Conservation (phyloP, 2,113 vertebrate species). For the Chaetura pelagica region DNA sequence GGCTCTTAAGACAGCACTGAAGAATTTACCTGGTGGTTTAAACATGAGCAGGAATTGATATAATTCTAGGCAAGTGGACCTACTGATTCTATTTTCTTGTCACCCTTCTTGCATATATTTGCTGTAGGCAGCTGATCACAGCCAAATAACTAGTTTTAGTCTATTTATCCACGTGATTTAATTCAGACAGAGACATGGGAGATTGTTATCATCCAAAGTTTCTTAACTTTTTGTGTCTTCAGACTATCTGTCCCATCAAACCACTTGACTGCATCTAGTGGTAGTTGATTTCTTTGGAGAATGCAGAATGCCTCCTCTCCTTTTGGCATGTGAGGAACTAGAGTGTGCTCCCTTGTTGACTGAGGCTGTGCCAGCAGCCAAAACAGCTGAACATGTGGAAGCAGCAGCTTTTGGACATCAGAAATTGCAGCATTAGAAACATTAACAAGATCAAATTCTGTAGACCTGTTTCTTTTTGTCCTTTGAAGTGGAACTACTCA, state of each 20-base stretch:
- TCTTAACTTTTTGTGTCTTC: neutral
- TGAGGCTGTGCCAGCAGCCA: constrained; percentile 66
- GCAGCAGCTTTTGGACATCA: constrained; percentile 60
- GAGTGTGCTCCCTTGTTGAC: constrained; percentile 8
- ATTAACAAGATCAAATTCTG: constrained; percentile 66
- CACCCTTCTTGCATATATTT: fast-evolving
- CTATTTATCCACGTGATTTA: neutral
- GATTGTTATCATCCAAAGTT: neutral
- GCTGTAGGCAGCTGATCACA: neutral
- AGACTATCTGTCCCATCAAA: neutral
- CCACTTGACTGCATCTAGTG: neutral
- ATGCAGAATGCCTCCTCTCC: constrained; percentile 42
- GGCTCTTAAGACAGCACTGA: neutral
- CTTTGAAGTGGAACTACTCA: constrained; percentile 40
- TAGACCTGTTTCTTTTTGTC: constrained; percentile 1
- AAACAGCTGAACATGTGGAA: constrained; percentile 57
- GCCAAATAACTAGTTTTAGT: neutral
- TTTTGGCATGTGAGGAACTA: constrained; percentile 64
- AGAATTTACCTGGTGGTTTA: neutral
- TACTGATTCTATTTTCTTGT: neutral
- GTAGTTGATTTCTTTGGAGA: neutral
- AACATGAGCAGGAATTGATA: neutral
- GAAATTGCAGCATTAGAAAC: constrained; percentile 24
- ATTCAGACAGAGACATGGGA: neutral
- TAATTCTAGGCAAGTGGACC: neutral